Conservation (phyloP, 2,797 vertebrate genomes). For the Triplophysa bombifrons region DNA sequence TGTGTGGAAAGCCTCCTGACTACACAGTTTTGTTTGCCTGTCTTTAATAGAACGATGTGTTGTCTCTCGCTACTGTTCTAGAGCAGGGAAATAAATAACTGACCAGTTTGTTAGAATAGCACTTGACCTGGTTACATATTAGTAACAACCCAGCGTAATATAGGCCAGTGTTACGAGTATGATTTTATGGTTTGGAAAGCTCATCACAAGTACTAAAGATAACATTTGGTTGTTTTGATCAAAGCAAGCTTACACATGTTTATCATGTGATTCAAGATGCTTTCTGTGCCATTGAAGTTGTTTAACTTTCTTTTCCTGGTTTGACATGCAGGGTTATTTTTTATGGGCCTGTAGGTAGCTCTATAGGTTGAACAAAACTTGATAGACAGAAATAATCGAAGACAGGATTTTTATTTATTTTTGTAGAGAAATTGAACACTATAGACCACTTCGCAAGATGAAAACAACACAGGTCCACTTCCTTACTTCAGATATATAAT, state of each 20-base stretch:
- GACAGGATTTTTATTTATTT: too few relatives aligned
- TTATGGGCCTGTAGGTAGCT: not conserved
- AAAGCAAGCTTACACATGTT: constrained; percentile 30
- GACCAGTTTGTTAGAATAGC: constrained; percentile 11
- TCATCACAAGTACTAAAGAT: not conserved
- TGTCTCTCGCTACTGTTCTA: not conserved
- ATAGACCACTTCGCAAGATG: too few relatives aligned
- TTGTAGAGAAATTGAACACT: too few relatives aligned
- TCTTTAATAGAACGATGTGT: not conserved
- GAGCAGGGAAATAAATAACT: constrained; percentile 14
- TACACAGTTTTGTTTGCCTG: not conserved
- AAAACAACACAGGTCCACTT: too few relatives aligned
- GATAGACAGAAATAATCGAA: too few relatives aligned
- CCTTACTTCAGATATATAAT: too few relatives aligned
- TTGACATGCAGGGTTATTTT: not conserved
- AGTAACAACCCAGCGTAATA: constrained; percentile 15
- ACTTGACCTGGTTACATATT: constrained; percentile 40
- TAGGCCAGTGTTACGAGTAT: constrained; percentile 27
- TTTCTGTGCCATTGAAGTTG: not conserved
- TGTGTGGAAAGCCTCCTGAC: not conserved
- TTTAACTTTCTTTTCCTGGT: not conserved
- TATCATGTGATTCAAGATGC: constrained; percentile 47
- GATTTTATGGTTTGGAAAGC: constrained; percentile 16
- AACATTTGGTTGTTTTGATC: constrained; percentile 21
- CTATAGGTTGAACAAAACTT: too few relatives aligned